Conservation (phyloP, 2,113 vertebrate species). For the Poicephalus meyeri region DNA sequence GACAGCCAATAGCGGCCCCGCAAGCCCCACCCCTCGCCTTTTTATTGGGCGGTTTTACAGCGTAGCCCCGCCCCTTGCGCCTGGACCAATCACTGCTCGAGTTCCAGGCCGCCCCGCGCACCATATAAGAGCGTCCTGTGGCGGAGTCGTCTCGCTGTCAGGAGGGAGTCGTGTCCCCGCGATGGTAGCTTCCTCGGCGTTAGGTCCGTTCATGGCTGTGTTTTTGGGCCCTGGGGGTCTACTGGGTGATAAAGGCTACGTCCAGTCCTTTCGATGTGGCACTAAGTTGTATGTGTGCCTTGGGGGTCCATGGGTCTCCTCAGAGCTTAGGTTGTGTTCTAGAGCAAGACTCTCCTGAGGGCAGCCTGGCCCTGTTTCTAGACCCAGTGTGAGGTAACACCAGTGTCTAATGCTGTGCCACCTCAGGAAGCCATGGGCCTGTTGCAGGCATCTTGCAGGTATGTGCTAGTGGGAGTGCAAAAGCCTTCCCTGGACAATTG, state of each 20-base stretch:
- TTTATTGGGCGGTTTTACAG: fast-evolving
- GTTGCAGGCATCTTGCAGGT: not conserved
- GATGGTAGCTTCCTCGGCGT: fast-evolving
- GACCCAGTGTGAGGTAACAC: fast-evolving
- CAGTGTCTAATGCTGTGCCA: fast-evolving
- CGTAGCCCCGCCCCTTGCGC: fast-evolving
- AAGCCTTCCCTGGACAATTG: fast-evolving
- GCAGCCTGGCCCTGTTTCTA: not conserved
- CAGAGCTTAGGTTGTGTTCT: fast-evolving
- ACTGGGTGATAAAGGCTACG: fast-evolving
- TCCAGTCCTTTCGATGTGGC: fast-evolving
- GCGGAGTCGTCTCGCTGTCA: fast-evolving
- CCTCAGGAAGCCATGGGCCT: not conserved
- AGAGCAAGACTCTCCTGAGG: not conserved
- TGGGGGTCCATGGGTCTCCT: fast-evolving
- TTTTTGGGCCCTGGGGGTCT: fast-evolving
- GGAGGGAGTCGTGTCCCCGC: fast-evolving
- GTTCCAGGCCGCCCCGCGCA: not conserved
- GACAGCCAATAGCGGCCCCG: not conserved
- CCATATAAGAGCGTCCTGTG: fast-evolving
- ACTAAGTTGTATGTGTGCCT: fast-evolving
- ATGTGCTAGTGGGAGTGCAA: not conserved
- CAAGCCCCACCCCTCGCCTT: fast-evolving
- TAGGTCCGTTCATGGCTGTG: fast-evolving
- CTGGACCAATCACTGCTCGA: not conserved